Base-by-base conservation (phyloP, 2,113 vertebrate genomes). In the Paramisgurnus dabryanus region DNA sequence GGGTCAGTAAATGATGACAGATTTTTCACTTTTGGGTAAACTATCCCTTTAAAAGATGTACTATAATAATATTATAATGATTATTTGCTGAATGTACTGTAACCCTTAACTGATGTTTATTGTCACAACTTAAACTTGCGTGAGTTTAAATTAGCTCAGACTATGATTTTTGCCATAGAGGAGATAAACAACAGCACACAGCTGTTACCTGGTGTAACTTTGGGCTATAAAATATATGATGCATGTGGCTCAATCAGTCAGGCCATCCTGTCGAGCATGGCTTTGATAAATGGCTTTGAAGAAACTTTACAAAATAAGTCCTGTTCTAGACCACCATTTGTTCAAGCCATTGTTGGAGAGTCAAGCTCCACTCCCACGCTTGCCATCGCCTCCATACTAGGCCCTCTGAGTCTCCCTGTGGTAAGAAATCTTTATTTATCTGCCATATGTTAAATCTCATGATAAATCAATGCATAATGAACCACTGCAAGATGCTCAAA, bases 181-280 rank as follows among this genome's bases (percentile, higher is more conserved):
- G 92, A 94, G 88, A 93, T 94, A 67, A 94, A 94, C 81, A 88
- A 76, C 67, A 90, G 72, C 69, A 79, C 57, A 41, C 61, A 18
- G 34, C 78, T 93, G 78, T 90, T 94, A 55, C 89, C 89, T 2
- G 89, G 91, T 79, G 63, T 92, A 34, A 85, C 88, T 34, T 80
- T 94, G 17, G 92, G 92, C 27, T 94, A 93, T 74, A 89, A 87
- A 43, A 91, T 93, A 84, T 92, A 91, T 80, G 92, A 93, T 80
- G 90, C 87, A 68, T 93, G 92, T 81, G 88, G 87, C 18, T 91
- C 89, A 4, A 34, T 61, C 27, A 3, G 40, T 61, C 8, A 90
- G 87, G 3, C 79, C 89, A 50, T 84, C 82, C 17, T 92, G 90
- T 15, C 89, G 5, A 89, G 85, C 7, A 90, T 93, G 90, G 90